Conservation (phyloP, 1,140 invertebrate genomes). For the Augochlora pura region DNA sequence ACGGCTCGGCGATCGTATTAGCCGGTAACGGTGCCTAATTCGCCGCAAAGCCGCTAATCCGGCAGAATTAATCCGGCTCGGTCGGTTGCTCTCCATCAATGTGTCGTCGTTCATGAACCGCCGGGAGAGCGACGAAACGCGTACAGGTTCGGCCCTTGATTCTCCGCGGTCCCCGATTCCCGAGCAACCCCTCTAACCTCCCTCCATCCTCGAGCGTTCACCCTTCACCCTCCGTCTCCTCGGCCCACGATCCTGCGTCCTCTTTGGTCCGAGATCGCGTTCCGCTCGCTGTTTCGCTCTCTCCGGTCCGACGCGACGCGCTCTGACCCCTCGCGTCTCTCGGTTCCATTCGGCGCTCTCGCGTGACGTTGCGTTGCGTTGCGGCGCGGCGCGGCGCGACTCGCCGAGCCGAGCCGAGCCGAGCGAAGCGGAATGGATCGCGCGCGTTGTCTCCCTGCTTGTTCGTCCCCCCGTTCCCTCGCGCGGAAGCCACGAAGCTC, state of each 20-base stretch:
- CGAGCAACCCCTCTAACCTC: slow-evolving; percentile 42
- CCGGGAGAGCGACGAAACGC: slow-evolving; percentile 43
- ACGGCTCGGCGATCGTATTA: slow-evolving; percentile 62
- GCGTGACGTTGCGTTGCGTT: no score
- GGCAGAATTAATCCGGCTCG: slow-evolving; percentile 66
- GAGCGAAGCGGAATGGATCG: no score
- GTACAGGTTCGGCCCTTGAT: slow-evolving; percentile 56
- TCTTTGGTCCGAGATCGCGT: neutral
- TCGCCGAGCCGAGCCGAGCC: no score
- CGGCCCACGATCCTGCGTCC: neutral
- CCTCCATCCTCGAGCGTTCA: slow-evolving; percentile 21
- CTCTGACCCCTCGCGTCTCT: no score
- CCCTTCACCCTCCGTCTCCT: slow-evolving; percentile 1
- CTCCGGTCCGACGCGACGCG: neutral
- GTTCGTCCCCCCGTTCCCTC: neutral
- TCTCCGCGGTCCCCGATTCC: slow-evolving; percentile 54
- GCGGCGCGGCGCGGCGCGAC: no score
- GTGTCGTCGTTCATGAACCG: slow-evolving; percentile 56
- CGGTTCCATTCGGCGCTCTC: no score
- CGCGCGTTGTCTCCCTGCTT: no score
- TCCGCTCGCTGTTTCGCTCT: neutral
- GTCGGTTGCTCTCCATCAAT: slow-evolving; percentile 67
- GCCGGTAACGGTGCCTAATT: slow-evolving; percentile 67
- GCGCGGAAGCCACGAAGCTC: slow-evolving; percentile 14
- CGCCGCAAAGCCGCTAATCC: slow-evolving; percentile 67